Percentiles rank a stretch among this genome's conserved stretches.
phyloP scores from a whole-genome alignment of 2,888 invertebrate genomes.

The Caenorhabditis imperialis region DNA sequence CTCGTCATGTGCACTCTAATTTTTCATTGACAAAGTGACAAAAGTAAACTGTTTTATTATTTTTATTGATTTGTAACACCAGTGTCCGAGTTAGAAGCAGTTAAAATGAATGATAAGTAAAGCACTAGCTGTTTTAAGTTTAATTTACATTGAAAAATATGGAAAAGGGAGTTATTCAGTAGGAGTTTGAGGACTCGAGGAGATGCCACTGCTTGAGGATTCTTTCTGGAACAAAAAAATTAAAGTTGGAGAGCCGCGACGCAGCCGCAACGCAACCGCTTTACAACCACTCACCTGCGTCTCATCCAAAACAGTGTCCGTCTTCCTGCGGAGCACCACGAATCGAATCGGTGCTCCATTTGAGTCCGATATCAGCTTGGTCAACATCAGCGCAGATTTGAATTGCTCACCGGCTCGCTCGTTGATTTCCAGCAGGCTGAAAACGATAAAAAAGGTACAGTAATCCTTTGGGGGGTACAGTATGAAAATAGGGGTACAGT shows the following conservation, averaged over 20 bases:
- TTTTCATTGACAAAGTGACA: too few species aligned
- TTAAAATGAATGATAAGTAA: conserved; percentile 8
- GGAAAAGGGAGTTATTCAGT: conserved; percentile 19
- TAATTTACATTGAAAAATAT: background rate
- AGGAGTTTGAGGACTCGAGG: conserved; percentile 52
- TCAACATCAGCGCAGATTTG: conserved; percentile 67
- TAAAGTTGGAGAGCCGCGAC: background rate
- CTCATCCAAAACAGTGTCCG: conserved; percentile 22
- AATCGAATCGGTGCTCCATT: conserved; percentile 65
- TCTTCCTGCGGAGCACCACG: conserved; percentile 62
- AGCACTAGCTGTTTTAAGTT: too few species aligned
- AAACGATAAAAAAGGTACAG: too few species aligned
- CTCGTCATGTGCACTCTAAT: too few species aligned
- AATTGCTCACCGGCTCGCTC: conserved; percentile 64
- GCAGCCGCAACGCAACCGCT: background rate
- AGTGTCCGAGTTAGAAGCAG: conserved; percentile 43
- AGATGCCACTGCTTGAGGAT: conserved; percentile 61
- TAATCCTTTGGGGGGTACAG: too few species aligned
- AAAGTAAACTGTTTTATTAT: too few species aligned
- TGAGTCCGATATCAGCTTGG: conserved; percentile 63
- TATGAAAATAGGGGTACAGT: too few species aligned
- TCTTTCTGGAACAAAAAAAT: conserved; percentile 46
- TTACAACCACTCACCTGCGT: conserved; percentile 1
- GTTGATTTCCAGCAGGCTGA: conserved; percentile 67
- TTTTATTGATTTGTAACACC: too few species aligned